Conservation (phyloP, 2,888 invertebrate species). For the Sepioteuthis lessoniana region DNA sequence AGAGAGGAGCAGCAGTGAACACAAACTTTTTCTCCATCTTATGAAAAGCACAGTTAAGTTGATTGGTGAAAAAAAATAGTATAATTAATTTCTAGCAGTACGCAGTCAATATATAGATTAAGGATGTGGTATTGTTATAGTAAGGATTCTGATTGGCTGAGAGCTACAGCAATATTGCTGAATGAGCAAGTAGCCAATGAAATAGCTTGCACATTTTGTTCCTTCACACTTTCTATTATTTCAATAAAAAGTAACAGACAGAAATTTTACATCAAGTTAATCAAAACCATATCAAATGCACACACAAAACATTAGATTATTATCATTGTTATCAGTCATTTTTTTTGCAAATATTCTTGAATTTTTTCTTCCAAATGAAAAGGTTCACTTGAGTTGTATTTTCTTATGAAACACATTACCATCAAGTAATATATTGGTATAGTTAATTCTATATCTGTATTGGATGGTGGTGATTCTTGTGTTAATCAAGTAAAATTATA, state of each 20-base stretch:
- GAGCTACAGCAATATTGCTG: background rate
- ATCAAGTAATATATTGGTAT: background rate
- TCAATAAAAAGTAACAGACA: background rate
- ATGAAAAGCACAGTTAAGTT: background rate
- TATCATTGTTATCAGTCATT: background rate
- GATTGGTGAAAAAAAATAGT: background rate
- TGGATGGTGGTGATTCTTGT: background rate
- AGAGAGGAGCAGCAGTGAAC: background rate
- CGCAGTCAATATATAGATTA: background rate
- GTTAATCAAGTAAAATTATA: background rate
- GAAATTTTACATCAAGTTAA: background rate
- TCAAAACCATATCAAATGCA: background rate
- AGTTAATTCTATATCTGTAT: background rate
- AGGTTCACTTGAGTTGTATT: too few species aligned
- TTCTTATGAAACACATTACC: too few species aligned
- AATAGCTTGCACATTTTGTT: background rate
- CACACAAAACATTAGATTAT: background rate
- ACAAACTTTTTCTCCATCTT: background rate
- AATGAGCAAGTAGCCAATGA: background rate
- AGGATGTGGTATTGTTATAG: constrained; percentile 14
- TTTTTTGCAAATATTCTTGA: background rate
- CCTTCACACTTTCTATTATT: background rate
- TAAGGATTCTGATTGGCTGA: constrained; percentile 33
- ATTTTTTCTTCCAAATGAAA: too few species aligned
- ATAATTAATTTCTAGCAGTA: background rate